These are phyloP conservation scores for Homarus gammarus DNA, from an alignment of 2,888 invertebrate species.

Conservation along the genomic window DNA sequence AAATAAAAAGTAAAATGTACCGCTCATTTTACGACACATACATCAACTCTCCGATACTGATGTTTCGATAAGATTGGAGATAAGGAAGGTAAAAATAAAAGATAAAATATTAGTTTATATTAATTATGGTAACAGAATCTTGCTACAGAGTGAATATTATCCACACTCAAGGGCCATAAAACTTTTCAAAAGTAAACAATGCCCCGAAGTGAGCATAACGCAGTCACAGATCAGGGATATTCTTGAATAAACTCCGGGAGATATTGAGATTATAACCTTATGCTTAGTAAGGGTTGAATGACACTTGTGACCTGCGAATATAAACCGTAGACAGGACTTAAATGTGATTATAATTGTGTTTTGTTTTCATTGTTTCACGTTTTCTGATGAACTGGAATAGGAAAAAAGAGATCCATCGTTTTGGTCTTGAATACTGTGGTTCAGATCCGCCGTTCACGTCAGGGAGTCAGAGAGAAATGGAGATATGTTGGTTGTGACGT, in stretches of 20 bases:
- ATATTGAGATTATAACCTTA: neutral
- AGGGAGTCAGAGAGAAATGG: neutral
- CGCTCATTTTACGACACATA: neutral
- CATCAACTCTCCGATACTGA: too few relatives aligned
- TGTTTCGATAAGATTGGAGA: neutral
- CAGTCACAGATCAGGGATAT: neutral
- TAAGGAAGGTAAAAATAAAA: neutral
- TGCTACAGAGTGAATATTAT: neutral
- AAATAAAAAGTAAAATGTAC: neutral
- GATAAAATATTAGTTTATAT: neutral
- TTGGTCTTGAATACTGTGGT: slow-evolving; percentile 3
- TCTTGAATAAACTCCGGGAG: neutral
- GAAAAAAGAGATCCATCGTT: neutral
- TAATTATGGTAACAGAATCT: neutral
- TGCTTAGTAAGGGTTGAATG: neutral
- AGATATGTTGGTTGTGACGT: neutral
- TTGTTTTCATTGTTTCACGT: neutral
- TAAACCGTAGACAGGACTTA: neutral
- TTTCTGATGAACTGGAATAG: neutral
- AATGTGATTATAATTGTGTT: neutral
- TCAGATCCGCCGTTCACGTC: neutral
- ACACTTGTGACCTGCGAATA: neutral
- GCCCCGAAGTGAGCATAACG: slow-evolving; percentile 1
- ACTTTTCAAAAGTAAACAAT: neutral
- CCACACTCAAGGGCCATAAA: neutral